These are phyloP conservation scores for Palythoa caribaeorum DNA, from an alignment of 92 coral and sea anemone genomes.

Conservation along the genomic window DNA sequence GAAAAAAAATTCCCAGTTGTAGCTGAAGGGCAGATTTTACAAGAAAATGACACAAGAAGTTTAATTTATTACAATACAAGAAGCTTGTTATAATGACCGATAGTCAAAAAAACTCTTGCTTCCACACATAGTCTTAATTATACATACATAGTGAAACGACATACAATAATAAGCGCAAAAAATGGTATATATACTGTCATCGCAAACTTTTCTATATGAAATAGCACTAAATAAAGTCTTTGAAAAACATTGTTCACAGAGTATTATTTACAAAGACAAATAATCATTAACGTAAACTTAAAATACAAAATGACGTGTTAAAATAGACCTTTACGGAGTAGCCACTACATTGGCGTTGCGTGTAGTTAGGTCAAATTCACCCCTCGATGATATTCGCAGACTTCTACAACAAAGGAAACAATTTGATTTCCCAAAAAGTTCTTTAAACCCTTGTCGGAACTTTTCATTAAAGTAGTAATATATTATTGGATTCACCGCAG, in stretches of 20 bases:
- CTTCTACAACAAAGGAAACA: conserved; percentile 10
- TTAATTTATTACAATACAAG: too few relatives aligned
- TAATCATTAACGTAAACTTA: background rate
- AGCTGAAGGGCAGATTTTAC: too few relatives aligned
- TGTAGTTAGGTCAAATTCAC: conserved; percentile 7
- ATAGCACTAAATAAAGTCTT: background rate
- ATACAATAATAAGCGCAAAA: too few relatives aligned
- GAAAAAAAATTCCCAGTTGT: too few relatives aligned
- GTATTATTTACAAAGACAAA: background rate
- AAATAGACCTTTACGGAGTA: background rate
- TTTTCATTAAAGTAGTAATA: conserved; percentile 29
- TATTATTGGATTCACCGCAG: conserved; percentile 36
- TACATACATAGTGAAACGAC: too few relatives aligned
- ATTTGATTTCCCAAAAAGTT: background rate
- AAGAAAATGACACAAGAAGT: too few relatives aligned
- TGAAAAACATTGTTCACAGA: background rate
- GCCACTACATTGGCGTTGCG: too few relatives aligned
- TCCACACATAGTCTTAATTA: too few relatives aligned
- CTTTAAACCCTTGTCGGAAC: conserved; percentile 35
- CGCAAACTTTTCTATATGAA: background rate
- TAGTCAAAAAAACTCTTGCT: too few relatives aligned
- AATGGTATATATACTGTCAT: background rate
- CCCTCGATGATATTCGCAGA: conserved; percentile 23
- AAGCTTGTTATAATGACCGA: too few relatives aligned
- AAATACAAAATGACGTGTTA: too few relatives aligned